A percentile compares a stretch with the other conserved stretches of the same genome.
These are phyloP conservation scores for Tamias sibiricus DNA, from an alignment of 2,113 vertebrate genomes.

Conservation along the genomic window DNA sequence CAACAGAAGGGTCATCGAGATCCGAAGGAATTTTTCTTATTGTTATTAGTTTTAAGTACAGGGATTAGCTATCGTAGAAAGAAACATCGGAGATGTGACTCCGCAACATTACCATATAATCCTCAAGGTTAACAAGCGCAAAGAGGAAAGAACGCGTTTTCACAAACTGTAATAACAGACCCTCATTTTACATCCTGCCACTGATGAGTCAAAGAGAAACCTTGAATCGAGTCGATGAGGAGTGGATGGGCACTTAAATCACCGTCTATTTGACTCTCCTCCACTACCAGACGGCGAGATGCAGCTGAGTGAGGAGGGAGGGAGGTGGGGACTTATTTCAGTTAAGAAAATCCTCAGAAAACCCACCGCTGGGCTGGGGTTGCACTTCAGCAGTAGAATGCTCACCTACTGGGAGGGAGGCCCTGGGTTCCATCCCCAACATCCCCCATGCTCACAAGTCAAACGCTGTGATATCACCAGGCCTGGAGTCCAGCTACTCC, in stretches of 20 bases:
- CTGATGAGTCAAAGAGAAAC: conserved; percentile 4
- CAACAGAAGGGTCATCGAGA: background rate
- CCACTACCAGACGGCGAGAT: background rate
- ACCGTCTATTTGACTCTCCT: background rate
- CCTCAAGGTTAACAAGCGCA: background rate
- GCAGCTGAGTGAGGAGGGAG: background rate
- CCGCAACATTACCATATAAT: background rate
- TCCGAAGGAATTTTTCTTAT: conserved; percentile 34
- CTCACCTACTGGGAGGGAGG: background rate
- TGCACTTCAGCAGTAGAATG: background rate
- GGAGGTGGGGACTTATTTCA: background rate
- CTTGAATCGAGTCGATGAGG: background rate
- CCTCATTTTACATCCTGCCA: background rate
- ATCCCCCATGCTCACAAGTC: background rate
- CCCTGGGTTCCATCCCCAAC: background rate
- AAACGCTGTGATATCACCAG: too few species aligned
- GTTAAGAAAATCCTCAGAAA: conserved; percentile 38
- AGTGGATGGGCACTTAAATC: background rate
- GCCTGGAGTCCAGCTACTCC: background rate
- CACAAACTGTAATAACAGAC: background rate
- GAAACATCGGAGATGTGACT: background rate
- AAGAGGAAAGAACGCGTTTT: background rate
- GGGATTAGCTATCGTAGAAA: conserved; percentile 18
- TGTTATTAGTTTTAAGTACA: conserved; percentile 48
- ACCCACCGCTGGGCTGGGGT: background rate